Evolutionary conservation across 1,140 invertebrate genomes (phyloP).

Genomic region (Agrypnia vestita): DNA sequence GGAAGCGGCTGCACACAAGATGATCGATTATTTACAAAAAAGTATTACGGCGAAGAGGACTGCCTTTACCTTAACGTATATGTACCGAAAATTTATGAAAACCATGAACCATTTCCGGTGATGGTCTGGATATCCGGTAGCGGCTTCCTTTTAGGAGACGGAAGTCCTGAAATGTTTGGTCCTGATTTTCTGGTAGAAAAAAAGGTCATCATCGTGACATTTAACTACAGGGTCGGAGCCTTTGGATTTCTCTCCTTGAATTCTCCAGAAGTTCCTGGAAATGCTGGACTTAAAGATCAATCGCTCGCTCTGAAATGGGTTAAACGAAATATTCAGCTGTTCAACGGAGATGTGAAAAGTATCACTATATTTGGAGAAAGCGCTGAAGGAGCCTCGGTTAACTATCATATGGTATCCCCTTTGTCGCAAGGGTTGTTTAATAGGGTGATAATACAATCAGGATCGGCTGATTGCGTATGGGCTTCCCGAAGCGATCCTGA

Average conservation of each 20-base stretch:
- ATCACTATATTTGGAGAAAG: constrained; percentile 74
- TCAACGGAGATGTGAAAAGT: constrained; percentile 76
- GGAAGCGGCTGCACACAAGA: constrained; percentile 67
- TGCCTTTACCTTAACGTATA: constrained; percentile 75
- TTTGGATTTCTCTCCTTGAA: constrained; percentile 81
- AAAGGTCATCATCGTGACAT: constrained; percentile 80
- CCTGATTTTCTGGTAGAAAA: constrained; percentile 74
- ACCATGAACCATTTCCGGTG: constrained; percentile 62
- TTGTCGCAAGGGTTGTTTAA: constrained; percentile 72
- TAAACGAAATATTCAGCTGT: constrained; percentile 74
- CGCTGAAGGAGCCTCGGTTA: constrained; percentile 70
- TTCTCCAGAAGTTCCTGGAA: constrained; percentile 70
- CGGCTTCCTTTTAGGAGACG: constrained; percentile 72
- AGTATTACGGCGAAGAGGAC: constrained; percentile 70
- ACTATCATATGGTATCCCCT: constrained; percentile 63
- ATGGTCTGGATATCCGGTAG: constrained; percentile 78
- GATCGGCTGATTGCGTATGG: constrained; percentile 69
- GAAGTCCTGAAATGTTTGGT: constrained; percentile 62
- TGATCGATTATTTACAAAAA: constrained; percentile 41
- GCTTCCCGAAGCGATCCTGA: constrained; percentile 62
- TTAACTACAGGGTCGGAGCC: constrained; percentile 84
- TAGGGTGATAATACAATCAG: constrained; percentile 76
- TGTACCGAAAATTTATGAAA: constrained; percentile 60
- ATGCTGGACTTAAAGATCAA: constrained; percentile 58
- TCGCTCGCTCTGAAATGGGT: constrained; percentile 56